Percentiles rank a stretch among this genome's conserved stretches.
Conservation (phyloP, 2,797 vertebrate species). For the Sphenodon punctatus region DNA sequence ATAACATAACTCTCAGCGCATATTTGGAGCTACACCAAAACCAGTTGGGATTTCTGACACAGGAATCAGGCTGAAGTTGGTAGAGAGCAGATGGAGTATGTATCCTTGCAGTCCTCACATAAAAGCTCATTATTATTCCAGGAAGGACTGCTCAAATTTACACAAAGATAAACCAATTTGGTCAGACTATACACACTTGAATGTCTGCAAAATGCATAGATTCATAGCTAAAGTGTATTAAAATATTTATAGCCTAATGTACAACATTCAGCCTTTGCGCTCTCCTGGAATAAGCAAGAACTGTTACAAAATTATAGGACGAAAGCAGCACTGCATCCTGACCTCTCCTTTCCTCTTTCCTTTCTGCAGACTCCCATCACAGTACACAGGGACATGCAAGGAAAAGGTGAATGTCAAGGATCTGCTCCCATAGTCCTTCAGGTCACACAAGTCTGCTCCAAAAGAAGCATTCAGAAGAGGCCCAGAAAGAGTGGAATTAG, state of each 20-base stretch:
- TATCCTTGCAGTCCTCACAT: not conserved
- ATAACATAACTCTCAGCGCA: not conserved
- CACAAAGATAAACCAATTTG: constrained; percentile 8
- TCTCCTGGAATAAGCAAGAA: constrained; percentile 6
- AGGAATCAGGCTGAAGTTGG: not conserved
- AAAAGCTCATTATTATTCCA: constrained; percentile 1
- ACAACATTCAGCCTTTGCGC: not conserved
- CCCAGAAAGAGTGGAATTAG: no score
- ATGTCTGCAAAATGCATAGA: constrained; percentile 5
- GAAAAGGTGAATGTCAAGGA: not conserved
- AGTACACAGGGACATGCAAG: not conserved
- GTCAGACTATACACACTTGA: not conserved
- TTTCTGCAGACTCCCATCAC: not conserved
- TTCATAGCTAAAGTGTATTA: not conserved
- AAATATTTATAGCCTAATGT: constrained; percentile 17
- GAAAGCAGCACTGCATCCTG: not conserved
- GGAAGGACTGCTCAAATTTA: not conserved
- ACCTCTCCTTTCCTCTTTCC: constrained; percentile 19
- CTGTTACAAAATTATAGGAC: constrained; percentile 13
- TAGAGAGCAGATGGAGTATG: not conserved
- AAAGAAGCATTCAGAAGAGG: no score
- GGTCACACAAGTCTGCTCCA: no score
- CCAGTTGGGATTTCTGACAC: not conserved
- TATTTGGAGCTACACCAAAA: constrained; percentile 1
- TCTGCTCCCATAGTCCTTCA: no score